Evolutionary conservation across 2,888 invertebrate genomes (phyloP).

Genomic region (Patella caerulea): DNA sequence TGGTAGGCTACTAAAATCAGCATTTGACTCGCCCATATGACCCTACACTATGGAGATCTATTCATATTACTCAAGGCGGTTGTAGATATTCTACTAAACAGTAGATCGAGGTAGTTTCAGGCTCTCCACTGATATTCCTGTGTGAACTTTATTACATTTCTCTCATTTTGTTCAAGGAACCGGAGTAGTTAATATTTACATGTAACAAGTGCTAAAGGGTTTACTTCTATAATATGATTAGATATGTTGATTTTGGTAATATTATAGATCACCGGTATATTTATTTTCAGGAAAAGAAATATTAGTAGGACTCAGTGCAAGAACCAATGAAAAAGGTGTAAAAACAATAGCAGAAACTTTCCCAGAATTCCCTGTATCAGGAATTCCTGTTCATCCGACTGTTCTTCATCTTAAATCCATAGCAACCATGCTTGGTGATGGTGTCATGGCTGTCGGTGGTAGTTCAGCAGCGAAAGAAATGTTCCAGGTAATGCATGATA

Average conservation of each 20-base stretch:
- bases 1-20: too few relatives aligned
- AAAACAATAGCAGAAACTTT: conserved; percentile 23
- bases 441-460: conserved; percentile 20
- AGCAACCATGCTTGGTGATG: conserved; percentile 24
- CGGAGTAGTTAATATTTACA: too few relatives aligned
- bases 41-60: too few relatives aligned
- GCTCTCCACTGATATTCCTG: too few relatives aligned
- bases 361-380: conserved; percentile 27
- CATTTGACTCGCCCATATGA: too few relatives aligned
- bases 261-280: not conserved
- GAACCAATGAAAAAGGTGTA: conserved; percentile 29
- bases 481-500: conserved; percentile 16
- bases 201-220: not conserved
- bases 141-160: too few relatives aligned
- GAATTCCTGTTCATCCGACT: conserved; percentile 11
- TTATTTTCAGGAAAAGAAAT: conserved; percentile 30
- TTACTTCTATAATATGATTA: not conserved
- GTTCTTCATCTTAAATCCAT: conserved; percentile 29
- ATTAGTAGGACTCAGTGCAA: conserved; percentile 30
- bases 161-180: too few relatives aligned
- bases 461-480: not conserved
- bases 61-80: too few relatives aligned
- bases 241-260: not conserved
- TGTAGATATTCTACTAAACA: too few relatives aligned
- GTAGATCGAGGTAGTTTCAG: too few relatives aligned